Percentiles rank a stretch among this genome's conserved stretches.
Conservation (phyloP, 2,797 vertebrate species). For the Coregonus suidteri region DNA sequence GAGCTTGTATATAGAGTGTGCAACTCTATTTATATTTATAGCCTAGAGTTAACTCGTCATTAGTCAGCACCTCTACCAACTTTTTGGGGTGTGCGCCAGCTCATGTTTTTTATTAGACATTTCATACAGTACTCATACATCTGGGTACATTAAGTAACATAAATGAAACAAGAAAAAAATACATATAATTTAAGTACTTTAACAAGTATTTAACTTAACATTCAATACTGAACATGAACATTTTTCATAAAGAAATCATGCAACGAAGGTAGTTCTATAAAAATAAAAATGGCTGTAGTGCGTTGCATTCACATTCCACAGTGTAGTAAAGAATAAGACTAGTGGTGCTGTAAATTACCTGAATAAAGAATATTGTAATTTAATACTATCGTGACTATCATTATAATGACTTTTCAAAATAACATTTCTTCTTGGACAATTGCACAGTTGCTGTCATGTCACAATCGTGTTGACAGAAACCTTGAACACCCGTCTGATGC, state of each 20-base stretch:
- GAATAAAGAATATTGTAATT: neutral
- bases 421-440: neutral
- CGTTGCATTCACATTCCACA: slow-evolving; percentile 1
- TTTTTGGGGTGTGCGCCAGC: neutral
- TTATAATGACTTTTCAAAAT: neutral
- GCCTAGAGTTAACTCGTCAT: no score
- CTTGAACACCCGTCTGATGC: neutral
- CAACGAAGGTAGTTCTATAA: neutral
- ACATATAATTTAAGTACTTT: neutral
- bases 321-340: neutral
- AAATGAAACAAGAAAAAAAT: neutral
- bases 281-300: neutral
- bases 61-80: no score
- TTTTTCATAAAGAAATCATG: slow-evolving; percentile 4
- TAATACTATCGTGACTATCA: neutral
- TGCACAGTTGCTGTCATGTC: slow-evolving; percentile 3
- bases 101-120: no score
- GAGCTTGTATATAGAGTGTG: no score
- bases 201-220: neutral
- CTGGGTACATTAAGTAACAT: neutral
- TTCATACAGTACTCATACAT: neutral
- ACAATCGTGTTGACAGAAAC: neutral
- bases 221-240: neutral
- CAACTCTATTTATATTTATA: no score
- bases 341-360: neutral